Base-by-base conservation (phyloP, 2,797 vertebrate species). In the Macrochelys suwanniensis region DNA sequence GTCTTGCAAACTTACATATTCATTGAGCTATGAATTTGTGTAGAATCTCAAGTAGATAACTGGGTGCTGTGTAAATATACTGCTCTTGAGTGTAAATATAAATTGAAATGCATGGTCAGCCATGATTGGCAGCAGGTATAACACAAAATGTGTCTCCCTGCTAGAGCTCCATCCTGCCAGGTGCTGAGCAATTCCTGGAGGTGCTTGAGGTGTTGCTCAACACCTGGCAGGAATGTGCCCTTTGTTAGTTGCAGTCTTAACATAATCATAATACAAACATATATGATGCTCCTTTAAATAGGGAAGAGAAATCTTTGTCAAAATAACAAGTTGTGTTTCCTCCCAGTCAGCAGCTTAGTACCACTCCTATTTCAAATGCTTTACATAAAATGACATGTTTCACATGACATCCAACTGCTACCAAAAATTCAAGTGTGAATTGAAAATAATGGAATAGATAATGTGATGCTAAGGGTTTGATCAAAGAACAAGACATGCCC, bases 281-380 rank as follows among this genome's bases (percentile, higher is more conserved):
- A 45, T 2, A 45, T 74, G 4, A 23, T 74, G 37, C 88, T 78
- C 65, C 23, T 90, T 50, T 51, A 81, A 86, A 4, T 76, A 17
- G 45, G 54, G 78, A 23, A 53, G 37, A 88, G 49, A 95, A 45
- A 5, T 25, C 33, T 81, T 77, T 51, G 56, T 57, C 49, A 68
- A 91, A 91, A 82, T 17, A 45, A 54, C 2, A 61, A 8, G n/a
- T 0, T 0, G 0, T n/a, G 11, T 83, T 87, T 82, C 80, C 16
- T 91, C 78, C 77, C 53, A 68, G 61, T 45, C 71, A 74, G 37
- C 37, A 45, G 10, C 37, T 4, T 56, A 3, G 11, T 82, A 17
- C 57, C 80, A 33, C 1, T 54, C 91, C 82, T 83, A 9, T 21
- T 80, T 68, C 28, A 84, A 92, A 68, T 25, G 13, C 74, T 89